Evolutionary conservation across 2,888 invertebrate species (phyloP).

Genomic region (Seladonia tumulorum): DNA sequence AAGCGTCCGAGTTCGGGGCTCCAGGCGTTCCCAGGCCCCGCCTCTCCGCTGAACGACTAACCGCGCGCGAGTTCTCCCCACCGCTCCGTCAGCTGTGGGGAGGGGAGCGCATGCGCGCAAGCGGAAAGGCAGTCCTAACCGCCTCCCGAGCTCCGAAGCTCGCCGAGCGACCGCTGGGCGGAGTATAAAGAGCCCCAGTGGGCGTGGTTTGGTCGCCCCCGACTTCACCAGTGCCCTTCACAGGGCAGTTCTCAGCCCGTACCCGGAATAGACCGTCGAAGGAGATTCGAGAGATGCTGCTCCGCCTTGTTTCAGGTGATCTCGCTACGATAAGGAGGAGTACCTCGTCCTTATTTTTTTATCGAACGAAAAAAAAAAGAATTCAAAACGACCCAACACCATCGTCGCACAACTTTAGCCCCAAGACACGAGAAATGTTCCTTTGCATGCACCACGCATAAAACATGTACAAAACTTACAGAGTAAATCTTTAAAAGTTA

Average conservation of each 20-base stretch:
- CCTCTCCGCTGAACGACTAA: neutral
- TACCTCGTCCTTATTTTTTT: slow-evolving; percentile 56
- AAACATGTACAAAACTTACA: slow-evolving; percentile 58
- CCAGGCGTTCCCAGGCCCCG: neutral
- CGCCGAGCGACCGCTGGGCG: neutral
- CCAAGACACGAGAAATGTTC: slow-evolving; percentile 55
- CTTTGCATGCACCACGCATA: slow-evolving; percentile 58
- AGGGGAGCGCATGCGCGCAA: neutral
- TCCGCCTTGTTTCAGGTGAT: slow-evolving; percentile 25
- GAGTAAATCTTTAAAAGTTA: slow-evolving; percentile 48
- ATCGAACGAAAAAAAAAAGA: slow-evolving; percentile 29
- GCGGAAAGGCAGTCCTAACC: neutral
- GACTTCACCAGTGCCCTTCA: neutral
- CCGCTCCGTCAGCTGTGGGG: neutral
- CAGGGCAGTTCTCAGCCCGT: neutral
- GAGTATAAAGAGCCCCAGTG: neutral
- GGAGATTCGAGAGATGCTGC: slow-evolving; percentile 10
- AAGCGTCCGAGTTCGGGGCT: neutral
- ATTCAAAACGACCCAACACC: slow-evolving; percentile 37
- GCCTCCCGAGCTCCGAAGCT: neutral
- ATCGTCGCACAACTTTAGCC: slow-evolving; percentile 57
- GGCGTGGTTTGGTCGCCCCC: neutral
- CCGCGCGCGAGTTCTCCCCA: neutral
- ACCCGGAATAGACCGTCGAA: slow-evolving; percentile 1
- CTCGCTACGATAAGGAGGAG: slow-evolving; percentile 40